Evolutionary conservation across 2,888 invertebrate genomes (phyloP).

Genomic region (Tubulanus polymorphus): DNA sequence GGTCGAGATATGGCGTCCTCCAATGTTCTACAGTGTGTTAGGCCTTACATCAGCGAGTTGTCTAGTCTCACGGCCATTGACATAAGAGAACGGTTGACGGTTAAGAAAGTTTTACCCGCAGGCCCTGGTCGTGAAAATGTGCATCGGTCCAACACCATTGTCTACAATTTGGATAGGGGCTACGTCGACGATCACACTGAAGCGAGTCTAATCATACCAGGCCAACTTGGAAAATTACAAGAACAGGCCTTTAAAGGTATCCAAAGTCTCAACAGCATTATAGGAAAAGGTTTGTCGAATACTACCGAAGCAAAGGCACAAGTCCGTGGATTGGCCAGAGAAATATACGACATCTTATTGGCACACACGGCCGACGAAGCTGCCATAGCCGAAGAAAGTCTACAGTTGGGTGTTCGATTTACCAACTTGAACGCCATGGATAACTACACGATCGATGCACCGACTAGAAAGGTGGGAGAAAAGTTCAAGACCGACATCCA

Average conservation of each 20-base stretch:
- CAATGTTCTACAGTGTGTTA: neutral
- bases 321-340: neutral
- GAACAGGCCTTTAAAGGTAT: neutral
- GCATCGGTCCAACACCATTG: neutral
- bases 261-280: neutral
- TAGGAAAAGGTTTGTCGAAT: neutral
- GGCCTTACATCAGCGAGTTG: neutral
- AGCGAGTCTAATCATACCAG: neutral
- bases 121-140: neutral
- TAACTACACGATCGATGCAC: constrained; percentile 1
- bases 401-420: neutral
- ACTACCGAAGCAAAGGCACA: neutral
- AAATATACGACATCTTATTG: neutral
- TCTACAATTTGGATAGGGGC: neutral
- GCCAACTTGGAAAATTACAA: neutral
- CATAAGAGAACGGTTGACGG: neutral
- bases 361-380: neutral
- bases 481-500: constrained; percentile 2
- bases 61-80: constrained; percentile 1
- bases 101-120: constrained; percentile 1
- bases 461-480: neutral
- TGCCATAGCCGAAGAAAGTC: constrained; percentile 1
- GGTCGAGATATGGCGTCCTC: neutral
- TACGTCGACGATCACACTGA: constrained; percentile 1
- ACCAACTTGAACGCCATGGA: constrained; percentile 2